phyloP scores from a whole-genome alignment of 2,113 vertebrate genomes.

The Marmota monax region DNA sequence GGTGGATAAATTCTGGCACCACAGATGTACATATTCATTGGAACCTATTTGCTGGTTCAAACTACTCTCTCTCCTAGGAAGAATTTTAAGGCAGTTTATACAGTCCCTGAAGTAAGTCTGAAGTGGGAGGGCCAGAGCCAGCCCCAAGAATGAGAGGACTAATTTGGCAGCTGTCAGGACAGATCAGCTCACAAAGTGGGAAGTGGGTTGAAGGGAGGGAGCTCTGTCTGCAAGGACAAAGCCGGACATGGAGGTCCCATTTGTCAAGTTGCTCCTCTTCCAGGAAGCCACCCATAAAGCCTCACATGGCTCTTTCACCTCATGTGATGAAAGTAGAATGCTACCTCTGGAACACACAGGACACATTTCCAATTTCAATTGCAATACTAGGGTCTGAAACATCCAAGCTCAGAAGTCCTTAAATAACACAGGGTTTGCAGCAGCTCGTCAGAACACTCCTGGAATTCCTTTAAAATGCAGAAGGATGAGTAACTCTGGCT shows the following conservation, averaged over 20 bases:
- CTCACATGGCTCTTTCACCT: background rate
- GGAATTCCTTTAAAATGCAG: conserved; percentile 54
- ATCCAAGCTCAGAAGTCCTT: background rate
- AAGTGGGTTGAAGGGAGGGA: conserved; percentile 63
- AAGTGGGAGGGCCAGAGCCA: background rate
- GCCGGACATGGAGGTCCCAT: conserved; percentile 16
- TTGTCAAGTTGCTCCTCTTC: conserved; percentile 19
- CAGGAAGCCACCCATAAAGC: background rate
- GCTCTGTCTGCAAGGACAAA: conserved; percentile 41
- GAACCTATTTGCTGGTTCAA: background rate
- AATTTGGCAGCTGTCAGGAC: conserved; percentile 68
- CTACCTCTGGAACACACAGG: background rate
- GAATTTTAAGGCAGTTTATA: conserved; percentile 4
- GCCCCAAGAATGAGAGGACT: conserved; percentile 42
- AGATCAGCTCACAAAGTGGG: conserved; percentile 55
- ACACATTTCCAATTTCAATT: conserved; percentile 32
- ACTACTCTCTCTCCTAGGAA: background rate
- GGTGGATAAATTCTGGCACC: background rate
- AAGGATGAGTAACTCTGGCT: conserved; percentile 14
- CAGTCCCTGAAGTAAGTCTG: background rate
- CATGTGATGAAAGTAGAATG: background rate
- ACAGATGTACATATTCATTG: background rate
- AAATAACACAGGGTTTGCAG: conserved; percentile 24
- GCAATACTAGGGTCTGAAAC: conserved; percentile 3
- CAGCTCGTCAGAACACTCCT: conserved; percentile 46